These are phyloP conservation scores for Darevskia nairensis DNA, from an alignment of 2,797 vertebrate genomes.

Conservation along the genomic window DNA sequence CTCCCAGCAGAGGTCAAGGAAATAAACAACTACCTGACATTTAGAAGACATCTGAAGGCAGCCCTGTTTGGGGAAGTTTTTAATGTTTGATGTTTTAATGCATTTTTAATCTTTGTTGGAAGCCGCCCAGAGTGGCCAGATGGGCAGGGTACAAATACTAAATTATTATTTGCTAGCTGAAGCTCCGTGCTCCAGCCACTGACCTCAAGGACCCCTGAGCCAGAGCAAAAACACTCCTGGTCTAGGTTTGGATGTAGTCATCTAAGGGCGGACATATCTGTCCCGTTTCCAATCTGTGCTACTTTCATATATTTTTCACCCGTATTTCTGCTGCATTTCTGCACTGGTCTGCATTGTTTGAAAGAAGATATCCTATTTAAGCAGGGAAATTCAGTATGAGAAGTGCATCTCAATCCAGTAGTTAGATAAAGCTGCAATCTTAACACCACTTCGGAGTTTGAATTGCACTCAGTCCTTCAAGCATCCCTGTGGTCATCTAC, in stretches of 20 bases:
- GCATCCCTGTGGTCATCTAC: not conserved
- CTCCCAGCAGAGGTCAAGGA: no score
- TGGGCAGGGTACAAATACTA: no score
- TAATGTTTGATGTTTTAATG: no score
- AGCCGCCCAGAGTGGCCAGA: no score
- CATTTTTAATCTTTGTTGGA: no score
- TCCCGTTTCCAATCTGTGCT: not conserved
- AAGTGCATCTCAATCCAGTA: no score
- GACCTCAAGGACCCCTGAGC: not conserved
- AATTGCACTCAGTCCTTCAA: no score
- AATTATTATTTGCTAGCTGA: not conserved
- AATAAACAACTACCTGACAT: no score
- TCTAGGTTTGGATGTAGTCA: not conserved
- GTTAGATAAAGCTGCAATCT: not conserved
- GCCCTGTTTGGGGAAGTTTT: no score
- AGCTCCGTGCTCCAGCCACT: not conserved
- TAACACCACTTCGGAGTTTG: no score
- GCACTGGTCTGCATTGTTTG: not conserved
- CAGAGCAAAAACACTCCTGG: not conserved
- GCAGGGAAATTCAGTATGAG: not conserved
- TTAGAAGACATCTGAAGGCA: no score
- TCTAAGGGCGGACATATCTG: not conserved
- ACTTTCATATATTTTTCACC: not conserved
- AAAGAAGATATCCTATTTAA: not conserved
- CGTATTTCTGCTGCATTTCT: not conserved